A percentile compares a stretch with the other conserved stretches of the same genome.
Conservation (phyloP, 2,888 invertebrate species). For the Aspidiotus rigidus region DNA sequence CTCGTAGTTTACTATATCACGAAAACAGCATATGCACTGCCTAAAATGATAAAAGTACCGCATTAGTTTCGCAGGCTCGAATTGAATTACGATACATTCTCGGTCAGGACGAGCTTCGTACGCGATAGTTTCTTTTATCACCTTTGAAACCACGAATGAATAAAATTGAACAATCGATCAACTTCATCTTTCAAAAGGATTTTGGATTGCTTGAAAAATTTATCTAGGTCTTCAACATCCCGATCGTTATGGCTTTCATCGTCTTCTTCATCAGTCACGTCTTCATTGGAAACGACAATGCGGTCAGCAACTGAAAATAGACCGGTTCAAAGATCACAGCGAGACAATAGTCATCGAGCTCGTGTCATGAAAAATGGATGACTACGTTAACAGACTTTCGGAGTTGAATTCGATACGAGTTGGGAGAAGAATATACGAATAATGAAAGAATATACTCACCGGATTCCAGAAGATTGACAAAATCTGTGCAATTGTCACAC, state of each 20-base stretch:
- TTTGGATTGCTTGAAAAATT: conserved; percentile 44
- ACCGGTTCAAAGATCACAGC: background rate
- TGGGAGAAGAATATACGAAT: conserved; percentile 39
- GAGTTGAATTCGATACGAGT: conserved; percentile 40
- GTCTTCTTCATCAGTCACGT: conserved; percentile 56
- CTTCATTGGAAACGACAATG: conserved; percentile 48
- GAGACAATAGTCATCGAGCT: background rate
- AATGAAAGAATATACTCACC: conserved; percentile 52
- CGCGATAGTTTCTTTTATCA: conserved; percentile 42
- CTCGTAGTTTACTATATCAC: conserved; percentile 86
- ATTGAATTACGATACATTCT: background rate
- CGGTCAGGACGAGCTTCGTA: background rate
- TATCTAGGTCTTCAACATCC: conserved; percentile 43
- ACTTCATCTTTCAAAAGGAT: conserved; percentile 69
- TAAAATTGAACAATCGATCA: conserved; percentile 71
- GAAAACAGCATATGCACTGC: conserved; percentile 91
- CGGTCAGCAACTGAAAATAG: conserved; percentile 20
- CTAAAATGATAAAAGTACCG: conserved; percentile 47
- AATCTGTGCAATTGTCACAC: conserved; percentile 90
- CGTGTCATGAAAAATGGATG: background rate
- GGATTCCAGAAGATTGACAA: conserved; percentile 78
- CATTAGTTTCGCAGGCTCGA: background rate
- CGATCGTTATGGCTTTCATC: conserved; percentile 25
- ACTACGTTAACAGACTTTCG: conserved; percentile 32
- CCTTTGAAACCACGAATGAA: conserved; percentile 85